phyloP scores from a whole-genome alignment of 2,113 vertebrate genomes.

The Hyperopisus bebe region DNA sequence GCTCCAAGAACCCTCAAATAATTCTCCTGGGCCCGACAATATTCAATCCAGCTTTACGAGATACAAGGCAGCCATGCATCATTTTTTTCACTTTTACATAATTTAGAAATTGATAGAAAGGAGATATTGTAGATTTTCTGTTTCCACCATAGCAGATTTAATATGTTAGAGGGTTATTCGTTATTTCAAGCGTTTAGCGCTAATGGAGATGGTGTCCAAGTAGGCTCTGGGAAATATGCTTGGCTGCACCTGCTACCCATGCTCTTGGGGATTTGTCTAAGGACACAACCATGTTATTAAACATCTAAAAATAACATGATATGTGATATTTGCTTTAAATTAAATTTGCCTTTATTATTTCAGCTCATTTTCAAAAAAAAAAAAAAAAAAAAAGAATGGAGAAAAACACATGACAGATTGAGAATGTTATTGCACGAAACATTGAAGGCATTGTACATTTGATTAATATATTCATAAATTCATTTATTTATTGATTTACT shows the following conservation, averaged over 20 bases:
- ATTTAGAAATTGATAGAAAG: background rate
- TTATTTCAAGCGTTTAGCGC: background rate
- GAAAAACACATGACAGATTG: background rate
- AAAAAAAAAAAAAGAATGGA: background rate
- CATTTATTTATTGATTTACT: background rate
- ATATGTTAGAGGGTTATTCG: background rate
- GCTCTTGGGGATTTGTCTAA: background rate
- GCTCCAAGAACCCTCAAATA: background rate
- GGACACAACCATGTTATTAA: background rate
- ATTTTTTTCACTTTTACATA: background rate
- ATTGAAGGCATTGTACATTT: background rate
- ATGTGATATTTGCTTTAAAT: background rate
- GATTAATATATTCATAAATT: constrained; percentile 1
- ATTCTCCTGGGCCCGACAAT: background rate
- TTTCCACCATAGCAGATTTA: background rate
- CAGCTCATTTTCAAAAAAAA: background rate
- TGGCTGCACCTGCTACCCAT: background rate
- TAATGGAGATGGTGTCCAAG: background rate
- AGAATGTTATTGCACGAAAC: background rate
- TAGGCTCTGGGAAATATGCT: background rate
- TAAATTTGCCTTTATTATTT: background rate
- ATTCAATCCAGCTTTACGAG: background rate
- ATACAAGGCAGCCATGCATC: background rate
- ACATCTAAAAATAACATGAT: background rate
- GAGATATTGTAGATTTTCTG: background rate